A percentile compares a stretch with the other conserved stretches of the same genome.
phyloP scores from a whole-genome alignment of 92 coral and sea anemone genomes.

The Epizoanthus stellaris region DNA sequence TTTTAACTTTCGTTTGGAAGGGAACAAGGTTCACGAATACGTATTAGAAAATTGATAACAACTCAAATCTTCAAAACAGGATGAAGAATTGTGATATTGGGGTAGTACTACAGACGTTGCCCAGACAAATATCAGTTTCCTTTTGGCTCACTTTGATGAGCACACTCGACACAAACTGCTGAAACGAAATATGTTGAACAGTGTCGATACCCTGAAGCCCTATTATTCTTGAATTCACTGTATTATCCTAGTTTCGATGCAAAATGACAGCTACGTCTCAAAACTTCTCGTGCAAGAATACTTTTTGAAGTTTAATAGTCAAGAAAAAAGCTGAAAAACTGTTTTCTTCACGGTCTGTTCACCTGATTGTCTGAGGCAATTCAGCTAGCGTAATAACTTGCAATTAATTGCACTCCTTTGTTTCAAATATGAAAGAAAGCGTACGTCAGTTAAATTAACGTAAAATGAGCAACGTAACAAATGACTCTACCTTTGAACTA shows the following conservation, averaged over 20 bases:
- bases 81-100: neutral
- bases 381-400: slow-evolving; percentile 11
- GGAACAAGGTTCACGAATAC: neutral
- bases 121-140: slow-evolving; percentile 39
- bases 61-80: neutral
- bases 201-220: neutral
- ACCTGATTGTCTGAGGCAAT: neutral
- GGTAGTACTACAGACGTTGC: neutral
- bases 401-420: slow-evolving; percentile 4
- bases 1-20: no score
- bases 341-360: neutral
- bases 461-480: neutral
- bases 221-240: no score
- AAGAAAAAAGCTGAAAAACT: neutral
- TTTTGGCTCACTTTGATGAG: slow-evolving; percentile 17
- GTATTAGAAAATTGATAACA: neutral
- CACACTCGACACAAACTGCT: slow-evolving; percentile 15
- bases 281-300: no score
- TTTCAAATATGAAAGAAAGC: neutral
- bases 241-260: no score
- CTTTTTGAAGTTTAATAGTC: neutral
- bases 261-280: no score
- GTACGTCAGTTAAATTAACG: neutral
- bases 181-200: slow-evolving; percentile 23
- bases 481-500: slow-evolving; percentile 83